Base-by-base conservation (phyloP, 2,888 invertebrate species). In the Orthosia cruda region DNA sequence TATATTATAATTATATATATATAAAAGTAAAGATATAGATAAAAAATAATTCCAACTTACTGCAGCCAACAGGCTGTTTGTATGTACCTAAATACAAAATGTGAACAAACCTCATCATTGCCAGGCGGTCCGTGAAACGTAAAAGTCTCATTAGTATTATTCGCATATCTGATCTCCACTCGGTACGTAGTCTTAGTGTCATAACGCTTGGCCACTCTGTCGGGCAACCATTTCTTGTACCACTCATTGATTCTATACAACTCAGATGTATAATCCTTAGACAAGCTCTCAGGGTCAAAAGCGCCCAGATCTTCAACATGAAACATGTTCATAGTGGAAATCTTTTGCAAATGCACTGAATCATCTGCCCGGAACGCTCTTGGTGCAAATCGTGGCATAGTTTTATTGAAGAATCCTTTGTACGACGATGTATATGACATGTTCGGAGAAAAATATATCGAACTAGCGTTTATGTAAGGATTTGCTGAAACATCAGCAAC, bases 401-500 rank as follows among this genome's bases (percentile, higher is more conserved):
- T 99, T 93, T 98, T 99, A 93, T 99, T 99, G 97, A 99, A 99
- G 95, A 99, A 99, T 40, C 99, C 99, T 93, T 98, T 97, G 92
- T 99, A 99, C 4, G 99, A 99, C 0, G 99, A 98, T 0, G 99
- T 98, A 90, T 99, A 99, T 0, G 99, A 99, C 96, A 98, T 98
- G 90, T 99, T 99, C 0, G 99, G 99, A 4, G 99, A 97, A 92
- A 99, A 99, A 93, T 99, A 99, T 82, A 99, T 97, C 0, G 99
- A 98, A 93, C 99, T 99, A 71, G 99, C 98, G 91, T 99, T 99
- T 82, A 99, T 98, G 87, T 98, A 98, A 0, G 98, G 98, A 94
- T 99, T 99, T 0, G 99, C 97, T 0, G 99, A 98, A 0, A 99
- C 98, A 93, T 99, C 99, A 0, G 99, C 99, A 0, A 99, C 98